These are phyloP conservation scores for Sussaba pulchella DNA, from an alignment of 2,888 invertebrate species.

Conservation along the genomic window DNA sequence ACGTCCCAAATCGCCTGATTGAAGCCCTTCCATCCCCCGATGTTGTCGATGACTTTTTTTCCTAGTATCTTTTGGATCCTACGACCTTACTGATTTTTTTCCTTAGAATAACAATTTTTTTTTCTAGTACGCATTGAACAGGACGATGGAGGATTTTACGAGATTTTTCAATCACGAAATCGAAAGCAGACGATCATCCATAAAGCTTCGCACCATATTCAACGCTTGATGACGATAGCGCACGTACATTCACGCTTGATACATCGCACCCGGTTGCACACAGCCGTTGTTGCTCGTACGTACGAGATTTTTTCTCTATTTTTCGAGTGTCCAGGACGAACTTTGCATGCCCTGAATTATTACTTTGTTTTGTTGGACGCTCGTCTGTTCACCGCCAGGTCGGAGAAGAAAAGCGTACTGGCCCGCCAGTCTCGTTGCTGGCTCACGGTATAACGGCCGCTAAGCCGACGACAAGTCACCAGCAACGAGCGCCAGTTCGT, in stretches of 20 bases:
- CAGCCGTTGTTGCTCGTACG: neutral
- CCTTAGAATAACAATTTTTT: no score
- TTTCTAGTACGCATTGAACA: no score
- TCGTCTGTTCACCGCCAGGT: constrained; percentile 19
- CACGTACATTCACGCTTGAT: neutral
- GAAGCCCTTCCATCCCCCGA: no score
- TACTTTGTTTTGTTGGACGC: constrained; percentile 43
- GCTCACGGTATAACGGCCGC: constrained; percentile 16
- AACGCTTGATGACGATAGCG: neutral
- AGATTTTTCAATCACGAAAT: constrained; percentile 66
- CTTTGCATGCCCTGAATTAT: constrained; percentile 44
- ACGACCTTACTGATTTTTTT: no score
- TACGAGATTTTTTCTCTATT: neutral
- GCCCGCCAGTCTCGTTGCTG: constrained; percentile 2
- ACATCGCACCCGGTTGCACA: neutral
- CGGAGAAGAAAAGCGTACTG: constrained; percentile 28
- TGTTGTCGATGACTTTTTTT: no score
- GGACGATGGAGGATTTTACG: constrained; percentile 54
- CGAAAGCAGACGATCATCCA: constrained; percentile 44
- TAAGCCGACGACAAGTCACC: constrained; percentile 24
- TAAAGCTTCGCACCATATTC: constrained; percentile 7
- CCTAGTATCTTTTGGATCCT: no score
- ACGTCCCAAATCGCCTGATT: no score
- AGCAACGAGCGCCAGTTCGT: constrained; percentile 12
- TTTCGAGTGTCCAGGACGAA: constrained; percentile 3